These are phyloP conservation scores for Dendrolimus kikuchii DNA, from an alignment of 1,140 invertebrate species.

Conservation along the genomic window DNA sequence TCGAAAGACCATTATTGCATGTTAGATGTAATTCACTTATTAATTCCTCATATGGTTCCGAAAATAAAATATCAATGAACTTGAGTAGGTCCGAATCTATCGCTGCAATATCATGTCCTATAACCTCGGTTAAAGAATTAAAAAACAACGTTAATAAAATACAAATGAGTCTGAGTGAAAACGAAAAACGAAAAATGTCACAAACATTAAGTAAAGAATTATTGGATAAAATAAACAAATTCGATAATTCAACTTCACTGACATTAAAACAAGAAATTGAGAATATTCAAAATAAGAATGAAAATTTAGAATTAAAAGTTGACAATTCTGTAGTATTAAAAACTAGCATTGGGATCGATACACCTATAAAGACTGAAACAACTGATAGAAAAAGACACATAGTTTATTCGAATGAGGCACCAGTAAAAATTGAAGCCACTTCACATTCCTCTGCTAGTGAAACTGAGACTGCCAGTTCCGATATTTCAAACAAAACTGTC, in stretches of 20 bases:
- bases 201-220: slow-evolving; percentile 82
- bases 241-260: slow-evolving; percentile 64
- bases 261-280: slow-evolving; percentile 56
- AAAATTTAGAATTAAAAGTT: slow-evolving; percentile 19
- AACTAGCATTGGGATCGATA: too few relatives aligned
- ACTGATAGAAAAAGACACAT: slow-evolving; percentile 33
- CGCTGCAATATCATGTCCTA: slow-evolving; percentile 61
- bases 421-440: slow-evolving; percentile 27
- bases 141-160: slow-evolving; percentile 68
- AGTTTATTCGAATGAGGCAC: slow-evolving; percentile 28
- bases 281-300: slow-evolving; percentile 23
- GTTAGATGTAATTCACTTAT: slow-evolving; percentile 80
- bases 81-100: slow-evolving; percentile 73
- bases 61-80: slow-evolving; percentile 34
- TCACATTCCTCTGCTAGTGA: slow-evolving; percentile 72
- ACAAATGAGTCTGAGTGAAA: slow-evolving; percentile 74
- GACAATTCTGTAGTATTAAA: background rate
- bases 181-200: slow-evolving; percentile 81
- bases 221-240: slow-evolving; percentile 74
- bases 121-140: slow-evolving; percentile 58
- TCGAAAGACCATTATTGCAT: slow-evolving; percentile 71
- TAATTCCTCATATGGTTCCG: slow-evolving; percentile 27
- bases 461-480: slow-evolving; percentile 80
- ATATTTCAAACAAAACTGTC: slow-evolving; percentile 78
- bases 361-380: slow-evolving; percentile 3